These are phyloP conservation scores for Panurus biarmicus DNA, from an alignment of 2,113 vertebrate genomes.

Conservation along the genomic window DNA sequence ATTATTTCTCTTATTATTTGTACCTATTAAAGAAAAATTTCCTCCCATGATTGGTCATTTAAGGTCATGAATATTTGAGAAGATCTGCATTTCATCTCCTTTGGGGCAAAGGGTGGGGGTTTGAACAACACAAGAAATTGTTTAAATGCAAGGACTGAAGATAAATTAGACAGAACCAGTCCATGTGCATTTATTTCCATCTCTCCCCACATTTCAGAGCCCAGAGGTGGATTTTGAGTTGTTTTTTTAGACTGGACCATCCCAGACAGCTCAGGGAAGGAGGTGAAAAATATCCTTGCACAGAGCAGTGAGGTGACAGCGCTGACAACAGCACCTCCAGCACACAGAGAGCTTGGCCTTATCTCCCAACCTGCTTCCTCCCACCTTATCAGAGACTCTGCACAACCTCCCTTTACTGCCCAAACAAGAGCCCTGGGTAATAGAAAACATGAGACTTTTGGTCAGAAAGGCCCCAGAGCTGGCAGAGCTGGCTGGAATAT, in stretches of 20 bases:
- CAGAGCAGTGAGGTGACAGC: background rate
- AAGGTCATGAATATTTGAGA: constrained; percentile 32
- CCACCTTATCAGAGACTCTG: background rate
- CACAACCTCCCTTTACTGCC: background rate
- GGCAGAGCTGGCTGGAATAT: background rate
- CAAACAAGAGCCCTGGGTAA: background rate
- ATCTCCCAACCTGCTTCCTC: background rate
- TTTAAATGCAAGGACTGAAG: background rate
- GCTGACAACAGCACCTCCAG: background rate
- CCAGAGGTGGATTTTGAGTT: background rate
- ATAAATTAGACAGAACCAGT: background rate
- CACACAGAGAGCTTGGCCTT: background rate
- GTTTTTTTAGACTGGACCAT: background rate
- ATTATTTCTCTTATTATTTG: background rate
- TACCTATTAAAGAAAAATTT: constrained; percentile 2
- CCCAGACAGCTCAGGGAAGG: background rate
- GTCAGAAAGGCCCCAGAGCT: background rate
- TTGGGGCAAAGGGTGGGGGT: background rate
- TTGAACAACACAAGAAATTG: background rate
- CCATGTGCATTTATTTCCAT: background rate
- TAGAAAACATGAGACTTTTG: background rate
- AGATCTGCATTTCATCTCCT: background rate
- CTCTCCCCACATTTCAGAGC: background rate
- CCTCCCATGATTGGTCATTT: background rate
- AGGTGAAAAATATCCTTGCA: background rate